Base-by-base conservation (phyloP, 2,888 invertebrate species). In the Electrophaes corylata region DNA sequence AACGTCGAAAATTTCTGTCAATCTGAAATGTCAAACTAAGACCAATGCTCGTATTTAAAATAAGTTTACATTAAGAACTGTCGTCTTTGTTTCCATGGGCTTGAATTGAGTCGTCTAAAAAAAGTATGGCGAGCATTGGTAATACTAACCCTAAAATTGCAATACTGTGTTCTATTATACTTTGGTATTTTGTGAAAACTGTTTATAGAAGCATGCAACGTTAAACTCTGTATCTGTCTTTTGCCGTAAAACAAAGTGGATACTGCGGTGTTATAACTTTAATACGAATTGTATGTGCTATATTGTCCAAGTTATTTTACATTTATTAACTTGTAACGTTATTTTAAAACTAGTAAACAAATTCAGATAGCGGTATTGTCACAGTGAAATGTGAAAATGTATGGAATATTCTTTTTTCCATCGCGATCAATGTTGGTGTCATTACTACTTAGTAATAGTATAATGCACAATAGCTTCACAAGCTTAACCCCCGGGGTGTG, bases 191-290 rank as follows among this genome's bases (percentile, higher is more conserved):
- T 43, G 45, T 50, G 54, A 57, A 56, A 63, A 63, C 64, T 59
- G 56, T 66, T 61, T 66, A 57, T 57, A 57, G 37, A 31, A 56
- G 52, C 57, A 50, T 50, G 41, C 48, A 55, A 49, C 54, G 49
- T 44, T 58, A 55, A 61, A 52, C 57, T 60, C 55, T 52, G 61
- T 57, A 56, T 61, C 54, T 64, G 57, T 50, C 61, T 57, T 50
- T 46, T 23, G 19, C 48, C 37, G 55, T 64, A 59, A 66, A 66
- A 64, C 57, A 62, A 61, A 62, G 62, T 58, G 64, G 56, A 59
- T 62, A 60, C 52, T 59, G 31, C 49, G 23, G 47, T 23, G 62
- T 62, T 62, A 66, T 61, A 57, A 62, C 61, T 63, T 39, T 48
- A 51, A 41, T 41, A 49, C 45, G 47, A 51, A 49, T 33, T 44